These are phyloP conservation scores for Toxotes chatareus DNA, from an alignment of 2,113 vertebrate genomes.

Conservation along the genomic window DNA sequence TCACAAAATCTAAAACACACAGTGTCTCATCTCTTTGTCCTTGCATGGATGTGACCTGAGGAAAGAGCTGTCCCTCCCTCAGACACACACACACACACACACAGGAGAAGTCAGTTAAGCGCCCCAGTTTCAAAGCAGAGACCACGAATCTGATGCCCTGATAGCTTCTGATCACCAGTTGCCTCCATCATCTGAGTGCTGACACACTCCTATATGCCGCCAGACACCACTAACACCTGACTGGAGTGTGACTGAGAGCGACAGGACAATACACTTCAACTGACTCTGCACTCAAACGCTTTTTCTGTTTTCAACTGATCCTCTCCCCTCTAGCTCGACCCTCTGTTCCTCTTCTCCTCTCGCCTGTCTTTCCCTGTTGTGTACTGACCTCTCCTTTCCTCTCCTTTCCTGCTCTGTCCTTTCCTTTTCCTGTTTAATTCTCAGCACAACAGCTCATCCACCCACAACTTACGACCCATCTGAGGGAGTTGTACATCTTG, in stretches of 20 bases:
- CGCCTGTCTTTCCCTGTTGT: neutral
- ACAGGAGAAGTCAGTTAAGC: neutral
- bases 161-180: conserved; percentile 44
- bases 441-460: conserved; percentile 14
- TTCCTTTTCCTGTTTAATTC: neutral
- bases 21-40: neutral
- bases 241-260: conserved; percentile 45
- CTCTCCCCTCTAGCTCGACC: neutral
- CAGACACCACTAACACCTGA: conserved; percentile 9
- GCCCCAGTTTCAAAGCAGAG: conserved; percentile 25
- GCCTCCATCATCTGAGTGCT: conserved; percentile 22
- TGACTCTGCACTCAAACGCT: conserved; percentile 19
- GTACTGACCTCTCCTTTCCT: neutral
- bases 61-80: neutral
- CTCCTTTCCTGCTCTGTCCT: neutral
- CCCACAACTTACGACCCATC: conserved; percentile 13
- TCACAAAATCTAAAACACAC: neutral
- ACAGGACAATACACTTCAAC: conserved; percentile 31
- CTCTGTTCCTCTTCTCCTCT: neutral
- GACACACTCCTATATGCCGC: conserved; percentile 19
- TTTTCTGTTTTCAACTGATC: conserved; percentile 28
- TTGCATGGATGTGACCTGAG: neutral
- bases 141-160: conserved; percentile 25
- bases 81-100: neutral
- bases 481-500: conserved; percentile 12